Percentiles rank a stretch among this genome's conserved stretches.
Conservation (phyloP, 2,888 invertebrate genomes). For the Petrophora chlorosata region DNA sequence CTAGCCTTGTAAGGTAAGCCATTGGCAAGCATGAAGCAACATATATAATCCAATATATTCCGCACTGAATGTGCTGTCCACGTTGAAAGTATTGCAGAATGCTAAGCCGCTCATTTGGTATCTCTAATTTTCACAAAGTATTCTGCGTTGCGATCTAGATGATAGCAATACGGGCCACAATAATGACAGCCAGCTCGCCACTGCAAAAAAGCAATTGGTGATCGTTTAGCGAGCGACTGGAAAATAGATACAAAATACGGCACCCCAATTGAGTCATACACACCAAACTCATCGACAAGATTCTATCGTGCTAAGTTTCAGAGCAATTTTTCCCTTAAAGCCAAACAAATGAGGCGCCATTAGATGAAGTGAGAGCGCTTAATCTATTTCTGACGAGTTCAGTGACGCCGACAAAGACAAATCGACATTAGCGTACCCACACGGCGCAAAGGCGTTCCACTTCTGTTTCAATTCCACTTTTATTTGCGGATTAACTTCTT, state of each 20-base stretch:
- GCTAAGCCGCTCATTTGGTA: too few species aligned
- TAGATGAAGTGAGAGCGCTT: slow-evolving; percentile 84
- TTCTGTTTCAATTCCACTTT: slow-evolving; percentile 84
- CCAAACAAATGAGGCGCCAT: slow-evolving; percentile 84
- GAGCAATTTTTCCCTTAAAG: slow-evolving; percentile 83
- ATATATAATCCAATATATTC: too few species aligned
- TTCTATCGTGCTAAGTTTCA: slow-evolving; percentile 77
- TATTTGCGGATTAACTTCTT: slow-evolving; percentile 84
- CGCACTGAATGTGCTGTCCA: too few species aligned
- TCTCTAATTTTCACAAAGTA: too few species aligned
- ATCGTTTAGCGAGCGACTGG: slow-evolving; percentile 2
- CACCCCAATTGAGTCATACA: slow-evolving; percentile 69
- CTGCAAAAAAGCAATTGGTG: too few species aligned
- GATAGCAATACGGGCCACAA: too few species aligned
- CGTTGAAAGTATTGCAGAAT: too few species aligned
- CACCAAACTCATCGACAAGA: slow-evolving; percentile 78
- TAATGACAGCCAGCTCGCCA: too few species aligned
- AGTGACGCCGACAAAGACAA: slow-evolving; percentile 84
- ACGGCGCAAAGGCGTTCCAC: slow-evolving; percentile 79
- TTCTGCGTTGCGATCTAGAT: too few species aligned
- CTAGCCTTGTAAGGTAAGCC: too few species aligned
- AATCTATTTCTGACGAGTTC: slow-evolving; percentile 85
- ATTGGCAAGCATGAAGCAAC: too few species aligned
- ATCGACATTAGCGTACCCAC: slow-evolving; percentile 83
- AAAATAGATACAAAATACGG: slow-evolving; percentile 38